phyloP scores from a whole-genome alignment of 2,888 invertebrate genomes.

The Meiosimyza platycephala region DNA sequence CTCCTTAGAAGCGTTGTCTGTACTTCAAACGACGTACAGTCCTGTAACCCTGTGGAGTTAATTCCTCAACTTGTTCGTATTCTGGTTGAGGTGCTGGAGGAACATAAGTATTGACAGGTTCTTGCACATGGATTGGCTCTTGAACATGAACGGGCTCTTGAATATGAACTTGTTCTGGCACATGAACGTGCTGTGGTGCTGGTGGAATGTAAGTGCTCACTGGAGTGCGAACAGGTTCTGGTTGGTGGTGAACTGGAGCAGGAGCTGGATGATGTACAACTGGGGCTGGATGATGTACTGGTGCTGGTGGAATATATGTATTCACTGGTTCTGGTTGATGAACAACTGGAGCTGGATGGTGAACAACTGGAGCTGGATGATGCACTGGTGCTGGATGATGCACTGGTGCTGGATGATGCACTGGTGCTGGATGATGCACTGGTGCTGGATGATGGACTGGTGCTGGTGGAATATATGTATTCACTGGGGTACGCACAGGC shows the following conservation, averaged over 20 bases:
- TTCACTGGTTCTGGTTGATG: neutral
- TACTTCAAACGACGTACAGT: conserved; percentile 13
- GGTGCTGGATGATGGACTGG: neutral
- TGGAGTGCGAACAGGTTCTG: neutral
- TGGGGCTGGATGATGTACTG: conserved; percentile 14
- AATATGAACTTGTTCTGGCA: neutral
- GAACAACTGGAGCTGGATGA: conserved; percentile 2
- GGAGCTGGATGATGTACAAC: neutral
- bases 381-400: neutral
- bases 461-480: conserved; percentile 22
- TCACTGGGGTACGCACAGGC: neutral
- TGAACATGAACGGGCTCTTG: neutral
- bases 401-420: neutral
- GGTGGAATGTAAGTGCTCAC: conserved; percentile 16
- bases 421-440: neutral
- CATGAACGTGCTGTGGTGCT: neutral
- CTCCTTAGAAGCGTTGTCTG: neutral
- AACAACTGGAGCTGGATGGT: conserved; percentile 4
- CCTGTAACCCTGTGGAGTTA: conserved; percentile 33
- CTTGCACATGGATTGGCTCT: neutral
- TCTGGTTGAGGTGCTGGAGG: conserved; percentile 8
- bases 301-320: no score
- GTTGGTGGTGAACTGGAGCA: conserved; percentile 2
- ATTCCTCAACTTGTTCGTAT: conserved; percentile 27
- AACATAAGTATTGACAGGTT: neutral